phyloP scores from a whole-genome alignment of 2,113 vertebrate species.

The Siniperca knerii region DNA sequence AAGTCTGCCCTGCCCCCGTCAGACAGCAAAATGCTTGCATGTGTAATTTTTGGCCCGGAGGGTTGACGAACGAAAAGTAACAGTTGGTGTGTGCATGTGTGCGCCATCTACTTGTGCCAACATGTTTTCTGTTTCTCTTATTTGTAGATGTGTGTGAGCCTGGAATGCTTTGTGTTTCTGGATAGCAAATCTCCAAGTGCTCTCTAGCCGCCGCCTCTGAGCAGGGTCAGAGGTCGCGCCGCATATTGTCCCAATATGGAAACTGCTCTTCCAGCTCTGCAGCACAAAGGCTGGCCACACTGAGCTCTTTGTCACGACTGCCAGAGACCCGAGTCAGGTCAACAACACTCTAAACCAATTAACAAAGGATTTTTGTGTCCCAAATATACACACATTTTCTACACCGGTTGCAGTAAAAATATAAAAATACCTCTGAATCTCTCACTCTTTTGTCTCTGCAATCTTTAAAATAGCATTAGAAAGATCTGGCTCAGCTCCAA shows the following conservation, averaged over 20 bases:
- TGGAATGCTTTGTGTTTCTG: conserved; percentile 67
- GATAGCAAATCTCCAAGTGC: conserved; percentile 48
- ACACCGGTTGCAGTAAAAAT: conserved; percentile 17
- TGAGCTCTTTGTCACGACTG: conserved; percentile 76
- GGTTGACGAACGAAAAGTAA: conserved; percentile 74
- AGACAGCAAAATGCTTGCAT: conserved; percentile 78
- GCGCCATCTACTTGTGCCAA: conserved; percentile 65
- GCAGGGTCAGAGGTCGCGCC: conserved; percentile 70
- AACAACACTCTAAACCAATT: conserved; percentile 57
- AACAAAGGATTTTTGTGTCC: conserved; percentile 63
- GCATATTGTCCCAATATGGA: conserved; percentile 82
- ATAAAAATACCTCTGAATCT: conserved; percentile 8
- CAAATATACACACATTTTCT: conserved; percentile 27
- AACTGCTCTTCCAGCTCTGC: conserved; percentile 67
- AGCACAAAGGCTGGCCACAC: conserved; percentile 68
- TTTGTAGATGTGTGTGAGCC: conserved; percentile 48
- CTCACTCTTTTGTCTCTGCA: conserved; percentile 47
- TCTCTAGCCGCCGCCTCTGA: conserved; percentile 57
- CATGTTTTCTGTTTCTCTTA: conserved; percentile 52
- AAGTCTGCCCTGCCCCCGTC: conserved; percentile 77
- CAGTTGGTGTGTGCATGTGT: conserved; percentile 79
- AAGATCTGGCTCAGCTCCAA: conserved; percentile 68
- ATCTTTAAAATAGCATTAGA: conserved; percentile 65
- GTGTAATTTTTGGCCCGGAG: conserved; percentile 77
- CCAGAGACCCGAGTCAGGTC: conserved; percentile 68